phyloP scores from a whole-genome alignment of 2,888 invertebrate genomes.

The Eupsilia transversa region DNA sequence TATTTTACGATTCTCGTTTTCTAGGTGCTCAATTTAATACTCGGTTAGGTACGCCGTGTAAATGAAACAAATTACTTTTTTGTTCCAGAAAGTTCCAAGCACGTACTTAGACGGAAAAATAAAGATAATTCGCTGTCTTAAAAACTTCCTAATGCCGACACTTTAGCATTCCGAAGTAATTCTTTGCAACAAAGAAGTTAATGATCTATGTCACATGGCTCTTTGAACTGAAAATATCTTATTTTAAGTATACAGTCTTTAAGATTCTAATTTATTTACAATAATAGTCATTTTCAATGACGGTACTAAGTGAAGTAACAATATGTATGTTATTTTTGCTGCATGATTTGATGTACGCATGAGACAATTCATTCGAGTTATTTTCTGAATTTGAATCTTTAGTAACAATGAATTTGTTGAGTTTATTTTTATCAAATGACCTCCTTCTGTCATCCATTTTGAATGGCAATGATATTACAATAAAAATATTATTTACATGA shows the following conservation, averaged over 20 bases:
- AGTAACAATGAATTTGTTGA: conserved; percentile 3
- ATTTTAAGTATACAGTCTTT: conserved; percentile 87
- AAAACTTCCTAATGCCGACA: conserved; percentile 57
- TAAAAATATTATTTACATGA: conserved; percentile 63
- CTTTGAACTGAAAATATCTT: conserved; percentile 65
- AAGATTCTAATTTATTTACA: conserved; percentile 88
- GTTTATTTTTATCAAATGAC: conserved; percentile 33
- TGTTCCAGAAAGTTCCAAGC: conserved; percentile 52
- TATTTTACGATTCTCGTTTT: conserved; percentile 20
- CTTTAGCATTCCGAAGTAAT: conserved; percentile 46
- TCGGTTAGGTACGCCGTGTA: conserved; percentile 29
- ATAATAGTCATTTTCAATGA: conserved; percentile 84
- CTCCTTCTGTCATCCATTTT: conserved; percentile 58
- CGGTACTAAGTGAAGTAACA: conserved; percentile 71
- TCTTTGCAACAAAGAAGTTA: conserved; percentile 44
- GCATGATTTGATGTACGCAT: conserved; percentile 1
- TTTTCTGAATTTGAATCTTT: conserved; percentile 30
- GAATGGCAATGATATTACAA: conserved; percentile 59
- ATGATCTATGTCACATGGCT: conserved; percentile 68
- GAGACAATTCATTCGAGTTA: neutral
- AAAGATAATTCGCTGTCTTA: conserved; percentile 50
- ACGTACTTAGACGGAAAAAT: conserved; percentile 48
- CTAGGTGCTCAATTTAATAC: conserved; percentile 35
- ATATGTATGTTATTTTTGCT: conserved; percentile 40
- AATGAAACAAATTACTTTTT: conserved; percentile 54